Percentiles rank a stretch among this genome's conserved stretches.
Conservation (phyloP, 2,888 invertebrate genomes). For the Actias luna region DNA sequence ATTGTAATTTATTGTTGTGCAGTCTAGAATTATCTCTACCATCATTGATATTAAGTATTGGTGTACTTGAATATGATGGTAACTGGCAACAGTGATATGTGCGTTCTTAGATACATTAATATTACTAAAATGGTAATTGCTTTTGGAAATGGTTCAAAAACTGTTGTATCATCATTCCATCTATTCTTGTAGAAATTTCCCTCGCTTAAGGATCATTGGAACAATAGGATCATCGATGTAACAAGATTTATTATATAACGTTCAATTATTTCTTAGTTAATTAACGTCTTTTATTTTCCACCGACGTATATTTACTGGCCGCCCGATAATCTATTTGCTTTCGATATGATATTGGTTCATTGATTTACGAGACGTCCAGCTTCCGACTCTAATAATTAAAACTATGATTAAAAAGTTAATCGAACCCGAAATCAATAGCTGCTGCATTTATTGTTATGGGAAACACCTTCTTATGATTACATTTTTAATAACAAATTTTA, state of each 20-base stretch:
- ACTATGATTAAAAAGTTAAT: conserved; percentile 28
- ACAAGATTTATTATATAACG: background rate
- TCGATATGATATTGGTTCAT: conserved; percentile 18
- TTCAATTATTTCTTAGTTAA: conserved; percentile 8
- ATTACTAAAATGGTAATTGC: too few relatives aligned
- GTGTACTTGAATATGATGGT: background rate
- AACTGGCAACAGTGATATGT: background rate
- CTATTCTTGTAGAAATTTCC: background rate
- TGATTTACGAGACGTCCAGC: conserved; percentile 23
- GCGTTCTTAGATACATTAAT: too few relatives aligned
- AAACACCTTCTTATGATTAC: conserved; percentile 1
- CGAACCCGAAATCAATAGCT: conserved; percentile 22
- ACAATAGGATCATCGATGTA: background rate
- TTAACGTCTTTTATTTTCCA: conserved; percentile 10
- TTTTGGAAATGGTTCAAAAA: too few relatives aligned
- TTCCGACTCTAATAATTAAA: conserved; percentile 22
- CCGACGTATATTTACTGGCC: conserved; percentile 15
- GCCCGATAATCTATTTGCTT: conserved; percentile 20
- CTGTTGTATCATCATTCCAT: too few relatives aligned
- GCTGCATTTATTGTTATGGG: conserved; percentile 5
- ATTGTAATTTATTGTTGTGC: too few relatives aligned
- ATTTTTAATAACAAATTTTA: background rate
- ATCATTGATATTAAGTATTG: too few relatives aligned
- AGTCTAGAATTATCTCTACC: too few relatives aligned
- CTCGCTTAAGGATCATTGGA: background rate